Conservation (phyloP, 2,797 vertebrate genomes). For the Babyrousa celebensis region DNA sequence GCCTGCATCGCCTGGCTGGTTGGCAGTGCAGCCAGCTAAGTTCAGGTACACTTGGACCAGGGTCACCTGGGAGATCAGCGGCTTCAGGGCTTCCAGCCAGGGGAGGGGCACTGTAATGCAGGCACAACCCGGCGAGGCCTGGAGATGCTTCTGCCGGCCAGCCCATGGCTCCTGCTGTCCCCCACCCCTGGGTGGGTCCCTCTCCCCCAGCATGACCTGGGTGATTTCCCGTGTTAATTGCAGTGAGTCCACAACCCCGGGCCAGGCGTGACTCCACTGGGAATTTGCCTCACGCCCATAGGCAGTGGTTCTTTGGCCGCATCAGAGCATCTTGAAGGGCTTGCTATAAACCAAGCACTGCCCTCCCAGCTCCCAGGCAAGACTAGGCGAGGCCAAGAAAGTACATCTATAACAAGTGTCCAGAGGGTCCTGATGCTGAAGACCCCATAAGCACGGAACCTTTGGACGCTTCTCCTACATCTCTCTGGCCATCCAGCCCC, state of each 20-base stretch:
- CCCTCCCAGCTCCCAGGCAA: not conserved
- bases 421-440: not conserved
- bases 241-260: not conserved
- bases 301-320: too few species aligned
- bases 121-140: not conserved
- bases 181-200: not conserved
- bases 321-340: not conserved
- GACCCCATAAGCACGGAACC: too few species aligned
- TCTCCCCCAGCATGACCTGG: not conserved
- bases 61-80: not conserved
- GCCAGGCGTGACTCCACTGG: rapidly evolving
- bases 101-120: not conserved
- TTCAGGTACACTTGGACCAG: not conserved
- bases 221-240: not conserved
- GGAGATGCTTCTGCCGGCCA: not conserved
- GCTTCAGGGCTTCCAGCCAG: not conserved
- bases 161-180: not conserved
- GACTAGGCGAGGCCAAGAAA: not conserved
- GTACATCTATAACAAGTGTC: not conserved
- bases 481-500: not conserved
- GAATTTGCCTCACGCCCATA: rapidly evolving
- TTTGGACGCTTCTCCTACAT: not conserved
- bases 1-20: not conserved
- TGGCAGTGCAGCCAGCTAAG: rapidly evolving
- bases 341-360: not conserved